phyloP scores from a whole-genome alignment of 2,113 vertebrate genomes.

The Nothocercus nigrocapillus region DNA sequence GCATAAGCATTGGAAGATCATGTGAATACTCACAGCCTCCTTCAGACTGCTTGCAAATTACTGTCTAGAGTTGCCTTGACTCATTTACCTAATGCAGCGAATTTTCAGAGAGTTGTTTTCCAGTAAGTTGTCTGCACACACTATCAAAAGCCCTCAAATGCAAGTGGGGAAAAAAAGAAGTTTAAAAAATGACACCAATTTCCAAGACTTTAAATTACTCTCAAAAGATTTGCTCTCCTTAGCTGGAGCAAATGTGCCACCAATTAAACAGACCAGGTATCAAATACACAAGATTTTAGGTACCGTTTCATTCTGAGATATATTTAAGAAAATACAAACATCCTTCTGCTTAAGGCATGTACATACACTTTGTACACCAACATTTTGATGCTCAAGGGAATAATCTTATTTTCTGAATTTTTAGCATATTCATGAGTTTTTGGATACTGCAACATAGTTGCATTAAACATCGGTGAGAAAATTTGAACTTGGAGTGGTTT shows the following conservation, averaged over 20 bases:
- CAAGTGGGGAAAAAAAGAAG: background rate
- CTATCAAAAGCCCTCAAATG: background rate
- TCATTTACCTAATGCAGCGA: background rate
- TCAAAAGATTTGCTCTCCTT: background rate
- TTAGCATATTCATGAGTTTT: background rate
- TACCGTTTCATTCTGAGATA: background rate
- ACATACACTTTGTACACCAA: background rate
- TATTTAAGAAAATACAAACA: background rate
- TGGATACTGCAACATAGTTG: fast-evolving
- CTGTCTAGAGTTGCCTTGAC: background rate
- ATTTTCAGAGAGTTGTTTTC: background rate
- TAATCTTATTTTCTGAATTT: background rate
- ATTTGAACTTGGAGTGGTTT: background rate
- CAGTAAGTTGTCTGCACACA: background rate
- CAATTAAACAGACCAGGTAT: background rate
- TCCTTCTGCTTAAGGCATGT: background rate
- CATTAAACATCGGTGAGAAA: background rate
- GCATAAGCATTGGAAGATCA: background rate
- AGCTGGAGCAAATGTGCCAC: background rate
- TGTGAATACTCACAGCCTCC: background rate
- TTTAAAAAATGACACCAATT: background rate
- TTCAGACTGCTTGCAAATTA: background rate
- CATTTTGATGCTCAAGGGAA: background rate
- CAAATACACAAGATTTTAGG: background rate
- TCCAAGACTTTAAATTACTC: background rate